A percentile compares a stretch with the other conserved stretches of the same genome.
These are phyloP conservation scores for Sitobion miscanthi DNA, from an alignment of 1,140 invertebrate species.

Conservation along the genomic window DNA sequence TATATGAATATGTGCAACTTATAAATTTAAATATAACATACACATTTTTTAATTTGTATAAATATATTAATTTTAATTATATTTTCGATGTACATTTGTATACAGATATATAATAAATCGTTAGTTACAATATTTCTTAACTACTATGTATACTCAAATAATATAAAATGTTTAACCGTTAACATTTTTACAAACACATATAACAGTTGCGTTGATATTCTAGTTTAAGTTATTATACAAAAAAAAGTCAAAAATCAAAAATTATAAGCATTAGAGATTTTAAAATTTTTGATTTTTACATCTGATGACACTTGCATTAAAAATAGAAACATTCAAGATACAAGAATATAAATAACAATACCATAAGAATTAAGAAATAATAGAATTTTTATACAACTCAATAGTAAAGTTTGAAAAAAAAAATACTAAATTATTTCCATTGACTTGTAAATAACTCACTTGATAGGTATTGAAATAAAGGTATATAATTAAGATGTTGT, in stretches of 20 bases:
- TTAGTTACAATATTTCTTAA: slow-evolving; percentile 44
- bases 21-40: not conserved
- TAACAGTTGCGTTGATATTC: not conserved
- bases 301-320: slow-evolving; percentile 29
- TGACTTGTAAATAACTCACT: slow-evolving; percentile 7
- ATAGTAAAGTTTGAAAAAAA: not conserved
- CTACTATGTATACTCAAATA: slow-evolving; percentile 32
- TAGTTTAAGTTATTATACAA: not conserved
- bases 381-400: not conserved
- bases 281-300: slow-evolving; percentile 26
- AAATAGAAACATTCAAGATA: slow-evolving; percentile 7
- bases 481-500: not conserved
- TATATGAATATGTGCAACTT: not conserved
- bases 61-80: slow-evolving; percentile 41
- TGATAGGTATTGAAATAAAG: not conserved
- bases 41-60: slow-evolving; percentile 7
- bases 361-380: not conserved
- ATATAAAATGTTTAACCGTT: slow-evolving; percentile 5
- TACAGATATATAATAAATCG: slow-evolving; percentile 14
- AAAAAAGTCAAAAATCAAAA: slow-evolving; percentile 31
- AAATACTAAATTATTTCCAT: not conserved
- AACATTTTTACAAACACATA: slow-evolving; percentile 35
- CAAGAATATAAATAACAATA: not conserved
- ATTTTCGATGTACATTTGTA: slow-evolving; percentile 44
- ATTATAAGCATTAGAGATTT: slow-evolving; percentile 4